phyloP scores from a whole-genome alignment of 2,888 invertebrate species.

The Microctonus aethiopoides region DNA sequence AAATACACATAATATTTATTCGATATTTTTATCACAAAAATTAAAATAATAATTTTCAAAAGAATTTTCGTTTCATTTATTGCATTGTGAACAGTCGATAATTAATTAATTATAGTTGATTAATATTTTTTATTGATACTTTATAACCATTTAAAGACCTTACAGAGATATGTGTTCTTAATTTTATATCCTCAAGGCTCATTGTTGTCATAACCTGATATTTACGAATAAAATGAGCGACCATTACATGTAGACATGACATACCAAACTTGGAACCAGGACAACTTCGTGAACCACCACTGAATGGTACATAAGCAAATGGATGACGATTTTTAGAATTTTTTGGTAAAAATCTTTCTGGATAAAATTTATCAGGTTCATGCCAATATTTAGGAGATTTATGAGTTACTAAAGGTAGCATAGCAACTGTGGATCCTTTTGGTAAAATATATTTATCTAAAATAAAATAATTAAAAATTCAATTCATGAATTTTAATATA shows the following conservation, averaged over 20 bases:
- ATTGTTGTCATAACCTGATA: constrained; percentile 36
- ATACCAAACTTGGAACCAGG: constrained; percentile 44
- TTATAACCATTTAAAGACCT: constrained; percentile 43
- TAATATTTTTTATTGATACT: constrained; percentile 38
- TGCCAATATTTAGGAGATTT: constrained; percentile 45
- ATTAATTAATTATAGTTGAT: constrained; percentile 5
- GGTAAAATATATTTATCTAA: constrained; percentile 46
- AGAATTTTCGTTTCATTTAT: too few relatives aligned
- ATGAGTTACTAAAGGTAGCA: constrained; percentile 45
- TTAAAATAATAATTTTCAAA: too few relatives aligned
- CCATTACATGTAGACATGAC: constrained; percentile 45
- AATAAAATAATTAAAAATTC: not conserved
- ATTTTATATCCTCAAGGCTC: constrained; percentile 37
- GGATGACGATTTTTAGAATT: constrained; percentile 44
- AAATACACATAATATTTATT: too few relatives aligned
- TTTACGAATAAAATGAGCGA: constrained; percentile 44
- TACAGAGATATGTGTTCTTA: constrained; percentile 45
- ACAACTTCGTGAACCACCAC: constrained; percentile 43
- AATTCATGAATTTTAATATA: too few relatives aligned
- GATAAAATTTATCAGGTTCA: constrained; percentile 47
- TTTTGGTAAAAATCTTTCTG: constrained; percentile 48
- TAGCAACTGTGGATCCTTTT: constrained; percentile 43
- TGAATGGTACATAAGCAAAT: constrained; percentile 45
- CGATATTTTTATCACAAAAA: too few relatives aligned
- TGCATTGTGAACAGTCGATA: too few relatives aligned